Base-by-base conservation (phyloP, 1,140 invertebrate genomes). In the Chrysoperla carnea region DNA sequence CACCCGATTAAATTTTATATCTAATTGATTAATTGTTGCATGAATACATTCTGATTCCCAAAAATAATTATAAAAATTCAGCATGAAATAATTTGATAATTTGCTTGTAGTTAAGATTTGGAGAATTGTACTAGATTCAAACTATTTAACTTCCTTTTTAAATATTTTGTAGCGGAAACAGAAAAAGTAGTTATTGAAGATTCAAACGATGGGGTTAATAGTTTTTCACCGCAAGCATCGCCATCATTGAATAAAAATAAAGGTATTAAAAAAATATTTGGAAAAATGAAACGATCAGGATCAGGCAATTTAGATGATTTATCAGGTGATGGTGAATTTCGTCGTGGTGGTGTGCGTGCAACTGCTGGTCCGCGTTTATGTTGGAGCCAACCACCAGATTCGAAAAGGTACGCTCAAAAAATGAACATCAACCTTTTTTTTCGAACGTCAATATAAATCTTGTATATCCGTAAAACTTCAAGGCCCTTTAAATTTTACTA, bases 311-410 rank as follows among this genome's bases (percentile, higher is more conserved):
- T 84, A 39, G 77, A 83, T 50, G 76, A 79, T 33, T 53, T 74
- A 36, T 63, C 67, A 7, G 56, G 56, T 31, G 64, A 70, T n/a
- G 67, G 66, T 11, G 70, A 75, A 46, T 85, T 87, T 50, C 67
- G 69, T 33, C 62, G 84, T 17, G 78, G 80, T 2, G 79, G 81
- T 6, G 62, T 84, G 7, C 60, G 87, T 36, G 76, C 84, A 1
- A 86, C 84, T 1, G 82, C 84, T 36, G 73, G 78, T 39, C 76
- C 80, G 1, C 64, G 85, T 39, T 69, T 89, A 8, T 80, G 78
- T 29, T 81, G 79, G 76, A 70, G 68, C 38, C 57, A 63, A 44
- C 53, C 55, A 31, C 52, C 51, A 33, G 31, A 33, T 6, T 9
- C n/a, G 2, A 33, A 11, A 33, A 33, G 31, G 31, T 33, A 11